Conservation (phyloP, 2,888 invertebrate species). For the Dilophus febrilis region DNA sequence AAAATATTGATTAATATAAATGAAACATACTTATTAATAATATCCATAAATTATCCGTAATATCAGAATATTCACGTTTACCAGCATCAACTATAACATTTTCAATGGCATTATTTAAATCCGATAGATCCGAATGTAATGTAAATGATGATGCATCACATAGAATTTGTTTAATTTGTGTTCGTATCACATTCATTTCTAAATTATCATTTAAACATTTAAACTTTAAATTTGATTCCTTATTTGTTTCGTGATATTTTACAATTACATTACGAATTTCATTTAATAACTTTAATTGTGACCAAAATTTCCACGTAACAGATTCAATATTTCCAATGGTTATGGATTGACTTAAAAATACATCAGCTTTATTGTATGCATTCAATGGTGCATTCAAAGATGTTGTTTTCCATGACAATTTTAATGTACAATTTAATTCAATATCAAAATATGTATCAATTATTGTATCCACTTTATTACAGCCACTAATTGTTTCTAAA, state of each 20-base stretch:
- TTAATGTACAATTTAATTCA: conserved; percentile 18
- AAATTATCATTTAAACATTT: conserved; percentile 17
- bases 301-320: conserved; percentile 21
- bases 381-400: conserved; percentile 16
- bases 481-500: conserved; percentile 7
- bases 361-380: conserved; percentile 21
- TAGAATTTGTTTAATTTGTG: too few relatives aligned
- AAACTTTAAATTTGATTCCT: conserved; percentile 15
- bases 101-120: conserved; percentile 21
- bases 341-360: conserved; percentile 21
- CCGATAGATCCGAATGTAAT: conserved; percentile 3
- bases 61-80: conserved; percentile 17
- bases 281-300: conserved; percentile 21
- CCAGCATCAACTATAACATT: conserved; percentile 21
- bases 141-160: too few relatives aligned
- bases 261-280: conserved; percentile 25
- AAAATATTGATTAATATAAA: conserved; percentile 1
- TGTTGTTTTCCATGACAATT: conserved; percentile 19
- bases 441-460: conserved; percentile 22
- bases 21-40: conserved; percentile 20
- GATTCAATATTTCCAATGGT: conserved; percentile 17
- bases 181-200: neutral
- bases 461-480: conserved; percentile 7
- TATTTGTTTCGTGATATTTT: conserved; percentile 16
- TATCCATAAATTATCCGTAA: conserved; percentile 28